phyloP scores from a whole-genome alignment of 2,888 invertebrate genomes.

The Bombyx huttoni region DNA sequence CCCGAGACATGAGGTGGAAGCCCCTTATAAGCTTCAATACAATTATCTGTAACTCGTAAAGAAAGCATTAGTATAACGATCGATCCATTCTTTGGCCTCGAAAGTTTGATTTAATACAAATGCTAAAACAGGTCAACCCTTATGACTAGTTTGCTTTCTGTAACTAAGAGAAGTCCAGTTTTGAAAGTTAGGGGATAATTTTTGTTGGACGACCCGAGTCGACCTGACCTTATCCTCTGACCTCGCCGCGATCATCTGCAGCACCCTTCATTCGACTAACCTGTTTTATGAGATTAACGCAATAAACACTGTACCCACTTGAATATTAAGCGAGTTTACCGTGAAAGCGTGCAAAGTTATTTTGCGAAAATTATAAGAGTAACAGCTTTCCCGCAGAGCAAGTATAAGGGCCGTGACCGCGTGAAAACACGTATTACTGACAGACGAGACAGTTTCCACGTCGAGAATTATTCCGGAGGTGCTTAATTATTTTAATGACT shows the following conservation, averaged over 20 bases:
- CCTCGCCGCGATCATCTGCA: constrained; percentile 47
- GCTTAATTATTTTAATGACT: constrained; percentile 7
- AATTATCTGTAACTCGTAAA: no score
- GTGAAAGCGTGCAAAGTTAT: constrained; percentile 27
- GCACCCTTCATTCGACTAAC: constrained; percentile 54
- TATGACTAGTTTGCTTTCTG: background rate
- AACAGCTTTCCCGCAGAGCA: constrained; percentile 22
- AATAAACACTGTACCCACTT: constrained; percentile 42
- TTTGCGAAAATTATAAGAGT: constrained; percentile 31
- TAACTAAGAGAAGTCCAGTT: background rate
- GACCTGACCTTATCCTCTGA: constrained; percentile 55
- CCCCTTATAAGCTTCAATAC: no score
- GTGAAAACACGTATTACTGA: constrained; percentile 23
- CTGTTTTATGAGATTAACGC: constrained; percentile 50
- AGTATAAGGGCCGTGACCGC: constrained; percentile 18
- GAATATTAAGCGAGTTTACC: constrained; percentile 34
- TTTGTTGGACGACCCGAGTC: constrained; percentile 38
- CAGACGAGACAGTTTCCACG: constrained; percentile 26
- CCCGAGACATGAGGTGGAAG: no score
- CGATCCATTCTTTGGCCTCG: no score
- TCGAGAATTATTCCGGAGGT: constrained; percentile 23
- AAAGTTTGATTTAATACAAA: no score
- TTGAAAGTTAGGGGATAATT: constrained; percentile 36
- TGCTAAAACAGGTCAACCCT: no score
- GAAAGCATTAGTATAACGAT: no score